Evolutionary conservation across 2,888 invertebrate genomes (phyloP), one percentile per base, ranked within the genome.

Genomic region (Coremacera marginata): DNA sequence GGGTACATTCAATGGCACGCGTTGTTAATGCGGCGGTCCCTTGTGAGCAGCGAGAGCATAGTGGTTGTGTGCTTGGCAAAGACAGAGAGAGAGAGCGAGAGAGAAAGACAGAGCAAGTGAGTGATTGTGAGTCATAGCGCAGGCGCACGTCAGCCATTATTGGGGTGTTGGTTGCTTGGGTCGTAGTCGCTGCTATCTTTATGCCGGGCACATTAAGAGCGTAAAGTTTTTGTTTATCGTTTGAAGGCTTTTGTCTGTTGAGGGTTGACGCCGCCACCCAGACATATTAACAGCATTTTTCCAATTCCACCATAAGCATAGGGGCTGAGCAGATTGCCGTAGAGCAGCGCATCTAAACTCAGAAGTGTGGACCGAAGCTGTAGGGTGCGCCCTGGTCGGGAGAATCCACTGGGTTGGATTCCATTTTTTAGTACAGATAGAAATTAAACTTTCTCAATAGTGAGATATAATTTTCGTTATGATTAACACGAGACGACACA

Each of bases 91-190:
- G 49, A 4, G 31, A 31, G 67, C 1, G 1, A 67, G 49, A 14
- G 5, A 68, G 68, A 62, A 14, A 37, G 16, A 71, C 22, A 16
- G 57, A 37, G 71, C 27, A 71, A 55, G 51, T 68, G 71, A 3
- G 60, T 62, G 60, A 65, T 62, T 68, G 76, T 57, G 76, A 67
- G 27, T 5, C 65, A 44, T 14, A 60, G 57, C 57, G 71, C 44
- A 71, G 22, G 74, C 34, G 60, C 65, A 65, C 37, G 19, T 3
- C 51, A 11, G 60, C 62, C 37, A 37, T 37, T 5, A 9, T 1
- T 51, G 27, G 63, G 73, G 51, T 51, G 63, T 73, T 25, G 68
- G 25, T 22, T 68, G 22, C n/a, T 44, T 44, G 44, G 57, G 57
- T 25, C 25, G 31, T 5, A 31, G 31, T 31, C 3, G 31, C 57